Percentiles rank a stretch among this genome's conserved stretches.
Conservation (phyloP, 2,113 vertebrate species). For the Orycteropus afer region DNA sequence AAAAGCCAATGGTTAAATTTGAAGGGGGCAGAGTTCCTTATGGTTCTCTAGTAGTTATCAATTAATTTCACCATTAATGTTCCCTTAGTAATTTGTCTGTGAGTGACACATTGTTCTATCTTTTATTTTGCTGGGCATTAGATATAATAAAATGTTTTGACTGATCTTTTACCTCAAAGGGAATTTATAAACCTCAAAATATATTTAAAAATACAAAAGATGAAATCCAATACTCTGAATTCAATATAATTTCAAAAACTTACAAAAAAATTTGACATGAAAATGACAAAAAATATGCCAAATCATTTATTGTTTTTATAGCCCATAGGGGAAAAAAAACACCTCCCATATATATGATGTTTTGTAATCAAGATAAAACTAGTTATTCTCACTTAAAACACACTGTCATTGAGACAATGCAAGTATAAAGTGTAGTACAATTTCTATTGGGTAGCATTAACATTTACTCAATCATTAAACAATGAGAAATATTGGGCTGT, state of each 20-base stretch:
- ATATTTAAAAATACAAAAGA: background rate
- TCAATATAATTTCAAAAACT: background rate
- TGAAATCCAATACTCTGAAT: background rate
- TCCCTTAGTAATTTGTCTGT: conserved; percentile 2
- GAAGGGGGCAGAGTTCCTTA: background rate
- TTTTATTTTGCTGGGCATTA: background rate
- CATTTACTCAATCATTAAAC: conserved; percentile 80
- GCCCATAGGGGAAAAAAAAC: background rate
- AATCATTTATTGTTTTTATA: conserved; percentile 11
- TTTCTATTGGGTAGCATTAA: conserved; percentile 70
- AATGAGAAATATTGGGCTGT: conserved; percentile 84
- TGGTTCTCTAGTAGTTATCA: background rate
- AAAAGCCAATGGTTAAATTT: background rate
- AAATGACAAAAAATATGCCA: background rate
- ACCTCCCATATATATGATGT: background rate
- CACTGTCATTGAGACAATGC: background rate
- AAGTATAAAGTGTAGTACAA: background rate
- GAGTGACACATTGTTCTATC: background rate
- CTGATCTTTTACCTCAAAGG: background rate
- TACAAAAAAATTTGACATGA: conserved; percentile 28
- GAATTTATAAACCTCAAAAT: conserved; percentile 6
- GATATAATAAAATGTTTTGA: conserved; percentile 45
- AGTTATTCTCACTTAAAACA: conserved; percentile 39
- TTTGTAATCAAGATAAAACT: background rate
- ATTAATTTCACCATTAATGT: conserved; percentile 1